Evolutionary conservation across 2,113 vertebrate genomes (phyloP).

Genomic region (Eolophus roseicapilla): DNA sequence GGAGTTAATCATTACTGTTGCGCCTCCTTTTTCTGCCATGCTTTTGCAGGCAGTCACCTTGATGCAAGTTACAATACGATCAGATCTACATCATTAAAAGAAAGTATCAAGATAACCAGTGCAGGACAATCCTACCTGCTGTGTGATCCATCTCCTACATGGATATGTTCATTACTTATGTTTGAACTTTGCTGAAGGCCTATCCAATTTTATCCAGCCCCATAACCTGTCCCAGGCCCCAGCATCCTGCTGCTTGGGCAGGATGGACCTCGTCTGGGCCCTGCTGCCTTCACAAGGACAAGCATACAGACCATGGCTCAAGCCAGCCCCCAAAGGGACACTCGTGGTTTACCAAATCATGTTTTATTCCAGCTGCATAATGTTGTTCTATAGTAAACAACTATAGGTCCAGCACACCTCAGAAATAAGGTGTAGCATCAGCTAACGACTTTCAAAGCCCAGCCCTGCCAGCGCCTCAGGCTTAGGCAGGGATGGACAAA

Average conservation of each 20-base stretch:
- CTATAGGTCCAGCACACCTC: background rate
- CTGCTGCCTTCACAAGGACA: background rate
- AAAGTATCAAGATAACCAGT: background rate
- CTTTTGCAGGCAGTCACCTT: background rate
- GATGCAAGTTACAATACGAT: accelerated
- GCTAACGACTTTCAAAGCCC: background rate
- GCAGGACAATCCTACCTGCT: background rate
- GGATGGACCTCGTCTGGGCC: background rate
- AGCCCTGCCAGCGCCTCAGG: background rate
- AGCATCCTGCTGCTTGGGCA: background rate
- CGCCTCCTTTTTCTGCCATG: background rate
- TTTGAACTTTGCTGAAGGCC: background rate
- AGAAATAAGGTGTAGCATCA: background rate
- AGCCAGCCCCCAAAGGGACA: background rate
- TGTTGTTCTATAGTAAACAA: background rate
- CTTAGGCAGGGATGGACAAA: background rate
- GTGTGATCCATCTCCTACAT: accelerated
- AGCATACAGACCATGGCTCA: background rate
- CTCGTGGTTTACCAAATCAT: background rate
- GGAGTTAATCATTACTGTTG: background rate
- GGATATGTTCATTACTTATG: accelerated
- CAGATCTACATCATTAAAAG: background rate
- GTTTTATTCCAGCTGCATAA: background rate
- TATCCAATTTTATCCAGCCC: background rate
- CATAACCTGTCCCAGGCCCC: background rate